Percentiles rank a stretch among this genome's conserved stretches.
phyloP scores from a whole-genome alignment of 2,797 vertebrate genomes.

The Karalla daura region DNA sequence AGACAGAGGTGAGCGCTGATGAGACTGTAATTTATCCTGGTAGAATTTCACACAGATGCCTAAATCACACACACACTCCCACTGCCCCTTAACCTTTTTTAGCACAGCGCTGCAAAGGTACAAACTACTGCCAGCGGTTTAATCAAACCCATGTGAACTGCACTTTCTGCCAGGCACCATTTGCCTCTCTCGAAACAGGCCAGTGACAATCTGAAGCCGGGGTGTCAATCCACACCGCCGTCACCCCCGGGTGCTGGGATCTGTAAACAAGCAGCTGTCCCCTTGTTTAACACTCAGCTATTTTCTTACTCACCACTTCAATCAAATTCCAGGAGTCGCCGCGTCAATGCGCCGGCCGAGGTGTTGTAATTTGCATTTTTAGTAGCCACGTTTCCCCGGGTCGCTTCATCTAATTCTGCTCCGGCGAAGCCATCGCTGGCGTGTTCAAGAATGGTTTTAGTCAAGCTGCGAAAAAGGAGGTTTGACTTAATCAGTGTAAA shows the following conservation, averaged over 20 bases:
- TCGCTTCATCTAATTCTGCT: not conserved
- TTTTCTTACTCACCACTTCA: constrained; percentile 26
- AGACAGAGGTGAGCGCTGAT: constrained; percentile 20
- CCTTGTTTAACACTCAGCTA: constrained; percentile 68
- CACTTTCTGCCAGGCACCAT: constrained; percentile 74
- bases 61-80: constrained; percentile 49
- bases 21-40: constrained; percentile 33
- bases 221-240: constrained; percentile 68
- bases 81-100: constrained; percentile 19
- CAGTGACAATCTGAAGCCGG: constrained; percentile 57
- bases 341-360: constrained; percentile 2
- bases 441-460: not conserved
- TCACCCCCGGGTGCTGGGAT: constrained; percentile 63
- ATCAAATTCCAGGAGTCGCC: constrained; percentile 13
- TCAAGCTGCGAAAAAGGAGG: not conserved
- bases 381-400: constrained; percentile 8
- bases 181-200: constrained; percentile 73
- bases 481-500: too few relatives aligned
- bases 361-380: constrained; percentile 21
- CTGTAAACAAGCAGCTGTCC: constrained; percentile 78
- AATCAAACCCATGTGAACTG: constrained; percentile 74
- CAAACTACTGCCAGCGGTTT: constrained; percentile 58
- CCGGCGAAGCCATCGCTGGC: not conserved
- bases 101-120: constrained; percentile 58
- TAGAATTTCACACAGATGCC: constrained; percentile 51